Evolutionary conservation across 2,797 vertebrate species (phyloP), one percentile per base, ranked within the genome.

Genomic region (Moxostoma hubbsi): DNA sequence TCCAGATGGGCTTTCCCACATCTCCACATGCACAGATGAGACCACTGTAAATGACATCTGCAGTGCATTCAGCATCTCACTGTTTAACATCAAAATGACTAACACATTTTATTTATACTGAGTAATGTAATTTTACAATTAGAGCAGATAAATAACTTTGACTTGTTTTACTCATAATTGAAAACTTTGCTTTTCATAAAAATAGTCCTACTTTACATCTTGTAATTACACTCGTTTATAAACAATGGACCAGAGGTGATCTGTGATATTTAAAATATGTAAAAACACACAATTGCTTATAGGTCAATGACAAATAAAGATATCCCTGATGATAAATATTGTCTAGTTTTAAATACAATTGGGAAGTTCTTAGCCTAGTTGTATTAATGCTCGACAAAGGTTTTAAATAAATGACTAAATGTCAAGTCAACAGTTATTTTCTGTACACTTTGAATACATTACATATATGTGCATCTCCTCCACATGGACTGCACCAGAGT

Each of bases 1-100:
- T 87, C 86, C 87, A 84, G 84, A 79, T 81, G 86, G 87, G 65
- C 86, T 68, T 53, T 83, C 62, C 68, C 70, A 79, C 75, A 73
- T 77, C 58, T 59, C 61, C 45, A 43, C 63, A 61, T 61, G 75
- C 65, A 61, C 75, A 77, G 55, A 77, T 69, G 55, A 75, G 65
- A 12, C 49, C 66, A 81, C 46, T 57, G 67, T 65, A 13, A 51
- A 68, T 4, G 63, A 55, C 67, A 63, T 68, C 49, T 70, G 67
- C 15, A 10, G 10, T n/a, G 8, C 6, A 18, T 71, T 45, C 10
- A 13, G 65, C 57, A 53, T 77, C 49, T 63, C 66, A 46, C 75
- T 61, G 45, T 50, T 62, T 49, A 78, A 43, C 75, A 61, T 50
- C 45, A 77, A 9, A 11, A 9, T 5, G 55, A 65, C 5, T n/a